These are phyloP conservation scores for Lucilia sericata DNA, from an alignment of 1,140 invertebrate species.

Conservation along the genomic window DNA sequence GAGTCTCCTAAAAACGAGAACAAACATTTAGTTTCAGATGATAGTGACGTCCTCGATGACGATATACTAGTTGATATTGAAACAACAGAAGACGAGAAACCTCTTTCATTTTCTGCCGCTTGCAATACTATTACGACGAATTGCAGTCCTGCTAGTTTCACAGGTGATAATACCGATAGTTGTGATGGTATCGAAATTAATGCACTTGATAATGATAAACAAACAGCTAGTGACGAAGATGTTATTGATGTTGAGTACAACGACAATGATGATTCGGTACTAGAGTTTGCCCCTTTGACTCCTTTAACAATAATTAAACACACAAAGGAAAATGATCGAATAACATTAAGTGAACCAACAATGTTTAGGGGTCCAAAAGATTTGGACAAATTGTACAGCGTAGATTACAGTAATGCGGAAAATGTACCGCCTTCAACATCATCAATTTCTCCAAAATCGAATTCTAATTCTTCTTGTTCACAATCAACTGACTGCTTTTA, in stretches of 20 bases:
- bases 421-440: background rate
- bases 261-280: conserved; percentile 5
- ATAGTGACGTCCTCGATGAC: conserved; percentile 72
- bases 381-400: background rate
- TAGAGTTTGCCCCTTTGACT: background rate
- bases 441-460: background rate
- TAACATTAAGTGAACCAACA: background rate
- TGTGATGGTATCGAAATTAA: background rate
- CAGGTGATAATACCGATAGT: background rate
- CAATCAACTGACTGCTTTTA: background rate
- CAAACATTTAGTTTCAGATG: conserved; percentile 69
- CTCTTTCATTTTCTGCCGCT: background rate
- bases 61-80: conserved; percentile 75
- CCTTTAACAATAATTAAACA: background rate
- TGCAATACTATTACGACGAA: background rate
- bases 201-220: background rate
- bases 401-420: background rate
- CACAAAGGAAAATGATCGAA: background rate
- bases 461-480: background rate
- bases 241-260: background rate
- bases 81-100: conserved; percentile 71
- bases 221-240: background rate
- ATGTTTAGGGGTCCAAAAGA: background rate
- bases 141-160: background rate
- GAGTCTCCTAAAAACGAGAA: conserved; percentile 36